Percentiles rank a stretch among this genome's conserved stretches.
These are phyloP conservation scores for Eilema sororculum DNA, from an alignment of 2,888 invertebrate species.

Conservation along the genomic window DNA sequence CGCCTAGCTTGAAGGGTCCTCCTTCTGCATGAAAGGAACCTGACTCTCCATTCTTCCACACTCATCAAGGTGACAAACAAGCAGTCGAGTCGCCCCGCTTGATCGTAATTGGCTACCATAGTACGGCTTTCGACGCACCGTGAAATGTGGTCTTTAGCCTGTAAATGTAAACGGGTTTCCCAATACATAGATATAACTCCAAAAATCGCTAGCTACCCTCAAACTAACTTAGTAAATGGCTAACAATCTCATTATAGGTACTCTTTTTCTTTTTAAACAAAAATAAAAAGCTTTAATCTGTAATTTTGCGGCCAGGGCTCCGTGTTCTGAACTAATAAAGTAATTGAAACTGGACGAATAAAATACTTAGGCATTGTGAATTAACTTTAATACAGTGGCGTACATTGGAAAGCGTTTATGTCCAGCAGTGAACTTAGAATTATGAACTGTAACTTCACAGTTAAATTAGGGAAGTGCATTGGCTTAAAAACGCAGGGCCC, in stretches of 20 bases:
- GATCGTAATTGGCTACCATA: too few species aligned
- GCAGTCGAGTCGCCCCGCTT: too few species aligned
- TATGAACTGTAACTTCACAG: too few species aligned
- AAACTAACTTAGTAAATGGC: neutral
- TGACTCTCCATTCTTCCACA: neutral
- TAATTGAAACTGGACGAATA: neutral
- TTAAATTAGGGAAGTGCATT: too few species aligned
- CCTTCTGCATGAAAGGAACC: neutral
- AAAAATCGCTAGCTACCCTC: neutral
- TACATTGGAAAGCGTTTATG: too few species aligned
- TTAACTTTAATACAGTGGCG: neutral
- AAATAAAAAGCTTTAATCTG: neutral
- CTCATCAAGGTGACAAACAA: too few species aligned
- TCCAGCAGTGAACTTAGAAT: too few species aligned
- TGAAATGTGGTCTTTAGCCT: too few species aligned
- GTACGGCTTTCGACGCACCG: too few species aligned
- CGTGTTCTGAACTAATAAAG: neutral
- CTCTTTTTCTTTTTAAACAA: neutral
- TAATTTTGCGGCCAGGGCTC: neutral
- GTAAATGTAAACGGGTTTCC: too few species aligned
- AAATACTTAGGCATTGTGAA: neutral
- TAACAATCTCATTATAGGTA: neutral
- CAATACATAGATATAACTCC: too few species aligned
- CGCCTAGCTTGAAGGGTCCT: neutral
- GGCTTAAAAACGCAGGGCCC: too few species aligned